These are phyloP conservation scores for Euproctis similis DNA, from an alignment of 2,888 invertebrate species.

Conservation along the genomic window DNA sequence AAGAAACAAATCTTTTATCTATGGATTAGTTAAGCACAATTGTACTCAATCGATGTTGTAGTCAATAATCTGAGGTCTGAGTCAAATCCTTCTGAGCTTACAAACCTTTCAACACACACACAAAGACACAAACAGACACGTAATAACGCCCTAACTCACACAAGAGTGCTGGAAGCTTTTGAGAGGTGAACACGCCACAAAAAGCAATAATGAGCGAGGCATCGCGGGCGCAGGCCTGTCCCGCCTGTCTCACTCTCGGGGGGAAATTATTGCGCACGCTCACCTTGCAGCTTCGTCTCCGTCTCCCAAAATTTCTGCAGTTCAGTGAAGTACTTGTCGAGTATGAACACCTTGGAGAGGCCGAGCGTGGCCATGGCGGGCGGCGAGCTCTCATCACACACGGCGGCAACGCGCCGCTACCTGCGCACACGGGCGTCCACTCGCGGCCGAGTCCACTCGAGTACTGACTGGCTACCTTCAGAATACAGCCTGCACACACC, in stretches of 20 bases:
- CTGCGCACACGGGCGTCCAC: conserved; percentile 41
- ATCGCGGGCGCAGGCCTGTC: conserved; percentile 15
- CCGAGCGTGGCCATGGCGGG: conserved; percentile 93
- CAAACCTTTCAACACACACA: conserved; percentile 19
- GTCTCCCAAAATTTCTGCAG: conserved; percentile 98
- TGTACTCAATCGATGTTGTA: no score
- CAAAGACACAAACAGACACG: conserved; percentile 21
- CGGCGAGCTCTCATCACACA: conserved; percentile 63
- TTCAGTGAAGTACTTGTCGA: conserved; percentile 98
- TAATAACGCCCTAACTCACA: conserved; percentile 17
- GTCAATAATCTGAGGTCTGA: conserved; percentile 2
- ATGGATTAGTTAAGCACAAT: no score
- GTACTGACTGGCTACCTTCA: conserved; percentile 30
- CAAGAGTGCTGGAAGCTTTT: conserved; percentile 30
- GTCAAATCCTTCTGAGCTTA: conserved; percentile 14
- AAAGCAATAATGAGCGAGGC: conserved; percentile 31
- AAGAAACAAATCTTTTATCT: no score
- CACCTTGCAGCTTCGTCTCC: conserved; percentile 96
- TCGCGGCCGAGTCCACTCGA: conserved; percentile 40
- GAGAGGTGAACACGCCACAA: conserved; percentile 34
- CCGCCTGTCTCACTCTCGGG: no score
- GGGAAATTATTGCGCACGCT: no score
- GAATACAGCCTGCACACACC: no score
- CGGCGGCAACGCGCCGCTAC: conserved; percentile 56
- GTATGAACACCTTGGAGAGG: conserved; percentile 96